Conservation (phyloP, 2,113 vertebrate genomes). For the Arvicanthis niloticus region DNA sequence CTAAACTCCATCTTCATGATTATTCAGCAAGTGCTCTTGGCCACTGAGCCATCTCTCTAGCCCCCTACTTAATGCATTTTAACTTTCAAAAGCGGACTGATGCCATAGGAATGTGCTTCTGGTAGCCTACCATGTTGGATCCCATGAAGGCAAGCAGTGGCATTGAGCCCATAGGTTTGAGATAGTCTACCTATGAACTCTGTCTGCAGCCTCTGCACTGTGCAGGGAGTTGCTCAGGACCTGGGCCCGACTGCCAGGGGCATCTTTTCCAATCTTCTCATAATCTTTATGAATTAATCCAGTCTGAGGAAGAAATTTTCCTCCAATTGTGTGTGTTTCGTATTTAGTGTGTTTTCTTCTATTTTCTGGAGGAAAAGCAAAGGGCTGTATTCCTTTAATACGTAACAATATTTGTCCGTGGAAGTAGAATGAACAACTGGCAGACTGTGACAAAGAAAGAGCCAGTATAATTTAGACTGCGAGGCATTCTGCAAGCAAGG, state of each 20-base stretch:
- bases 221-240: neutral
- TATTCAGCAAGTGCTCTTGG: neutral
- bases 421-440: neutral
- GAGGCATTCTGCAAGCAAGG: neutral
- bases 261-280: neutral
- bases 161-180: accelerated
- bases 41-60: neutral
- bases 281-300: neutral
- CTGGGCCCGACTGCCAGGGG: neutral
- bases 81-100: neutral
- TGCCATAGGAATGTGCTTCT: accelerated
- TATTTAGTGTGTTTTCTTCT: neutral
- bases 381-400: neutral
- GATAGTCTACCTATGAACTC: neutral
- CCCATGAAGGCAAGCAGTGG: accelerated
- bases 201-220: neutral
- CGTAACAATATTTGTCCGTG: neutral
- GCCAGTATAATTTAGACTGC: neutral
- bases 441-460: neutral
- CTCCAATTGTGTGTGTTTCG: neutral
- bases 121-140: accelerated
- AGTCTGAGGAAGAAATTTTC: neutral
- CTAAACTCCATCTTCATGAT: neutral
- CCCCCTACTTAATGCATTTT: neutral
- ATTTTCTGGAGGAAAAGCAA: neutral